Evolutionary conservation across 64 coral and sea anemone species (phyloP), one percentile per base, ranked within the genome.

Genomic region (Montipora efflorescens): DNA sequence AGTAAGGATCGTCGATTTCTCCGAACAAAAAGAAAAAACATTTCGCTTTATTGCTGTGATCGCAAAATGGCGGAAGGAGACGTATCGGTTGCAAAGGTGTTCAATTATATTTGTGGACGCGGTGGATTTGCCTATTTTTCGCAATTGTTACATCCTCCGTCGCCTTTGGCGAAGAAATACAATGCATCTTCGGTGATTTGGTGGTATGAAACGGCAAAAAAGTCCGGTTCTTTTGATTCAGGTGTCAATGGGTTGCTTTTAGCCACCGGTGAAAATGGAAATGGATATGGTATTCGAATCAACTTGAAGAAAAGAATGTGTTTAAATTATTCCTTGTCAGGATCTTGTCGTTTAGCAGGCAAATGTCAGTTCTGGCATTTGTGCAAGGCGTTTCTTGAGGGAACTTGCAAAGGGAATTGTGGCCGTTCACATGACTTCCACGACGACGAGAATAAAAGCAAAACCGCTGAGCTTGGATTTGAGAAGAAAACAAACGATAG

Each of bases 361-460:
- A 69, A 84, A 12, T 93, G 91, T 22, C 18, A 72, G 4, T 85
- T 44, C 22, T 93, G 83, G 43, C 91, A 93, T 64, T 48, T 93
- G 8, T 93, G 91, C 59, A 87, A 80, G 67, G 82, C 53, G 5
- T 88, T 78, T 67, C 10, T 93, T 5, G 92, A 93, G 20, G 76
- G 74, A 59, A 48, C 19, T 47, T 93, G 92, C 48, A 19, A 72
- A 5, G 84, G 74, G 0, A 80, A 57, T 19, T 93, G 92, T 74
- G 8, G 22, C 2, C 58, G 48, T 53, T 93, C 76, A 7, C 92
- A 93, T 45, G 75, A 93, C 48, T 80, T 88, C 6, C 14, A 57
- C 13, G 83, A 87, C 64, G 53, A 80, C 9, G 74, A 87, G 8
- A 93, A 93, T 77, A 1, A 20, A 8, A 28, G 79, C 8, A 93